These are phyloP conservation scores for Drosophila atroscutellata DNA, from an alignment of 2,888 invertebrate genomes.

Conservation along the genomic window DNA sequence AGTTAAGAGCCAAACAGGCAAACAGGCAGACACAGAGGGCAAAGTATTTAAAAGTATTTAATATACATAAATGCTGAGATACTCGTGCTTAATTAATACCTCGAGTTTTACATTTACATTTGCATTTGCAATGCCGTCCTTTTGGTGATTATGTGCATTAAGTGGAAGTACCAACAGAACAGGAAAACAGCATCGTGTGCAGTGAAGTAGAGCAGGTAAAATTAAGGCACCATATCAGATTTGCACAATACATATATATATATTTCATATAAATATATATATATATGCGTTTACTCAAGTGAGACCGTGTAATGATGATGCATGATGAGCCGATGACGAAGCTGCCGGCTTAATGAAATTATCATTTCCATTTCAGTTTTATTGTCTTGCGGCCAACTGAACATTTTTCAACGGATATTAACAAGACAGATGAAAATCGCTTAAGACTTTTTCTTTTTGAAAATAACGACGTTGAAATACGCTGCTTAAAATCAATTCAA, in stretches of 20 bases:
- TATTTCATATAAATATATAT: not conserved
- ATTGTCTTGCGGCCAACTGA: slow-evolving; percentile 55
- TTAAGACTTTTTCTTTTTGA: not conserved
- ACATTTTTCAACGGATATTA: slow-evolving; percentile 43
- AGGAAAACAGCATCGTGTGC: slow-evolving; percentile 10
- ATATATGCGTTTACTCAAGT: slow-evolving; percentile 19
- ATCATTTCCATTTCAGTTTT: slow-evolving; percentile 64
- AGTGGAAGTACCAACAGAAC: slow-evolving; percentile 44
- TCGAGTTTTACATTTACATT: slow-evolving; percentile 73
- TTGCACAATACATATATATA: slow-evolving; percentile 10
- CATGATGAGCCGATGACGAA: slow-evolving; percentile 29
- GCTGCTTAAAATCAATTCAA: not conserved
- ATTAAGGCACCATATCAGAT: slow-evolving; percentile 22
- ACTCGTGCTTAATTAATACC: slow-evolving; percentile 66
- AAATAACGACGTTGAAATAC: slow-evolving; percentile 9
- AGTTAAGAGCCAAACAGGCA: slow-evolving; percentile 28
- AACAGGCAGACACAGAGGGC: not conserved
- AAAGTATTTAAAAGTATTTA: slow-evolving; percentile 58
- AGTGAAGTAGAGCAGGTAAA: slow-evolving; percentile 30
- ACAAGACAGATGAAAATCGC: slow-evolving; percentile 16
- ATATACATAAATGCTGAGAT: slow-evolving; percentile 59
- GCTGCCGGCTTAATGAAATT: slow-evolving; percentile 73
- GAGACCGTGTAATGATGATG: slow-evolving; percentile 13
- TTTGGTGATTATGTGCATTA: slow-evolving; percentile 58
- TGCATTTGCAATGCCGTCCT: slow-evolving; percentile 65